Base-by-base conservation (phyloP, 1,140 invertebrate genomes). In the Steinernema khuongi region DNA sequence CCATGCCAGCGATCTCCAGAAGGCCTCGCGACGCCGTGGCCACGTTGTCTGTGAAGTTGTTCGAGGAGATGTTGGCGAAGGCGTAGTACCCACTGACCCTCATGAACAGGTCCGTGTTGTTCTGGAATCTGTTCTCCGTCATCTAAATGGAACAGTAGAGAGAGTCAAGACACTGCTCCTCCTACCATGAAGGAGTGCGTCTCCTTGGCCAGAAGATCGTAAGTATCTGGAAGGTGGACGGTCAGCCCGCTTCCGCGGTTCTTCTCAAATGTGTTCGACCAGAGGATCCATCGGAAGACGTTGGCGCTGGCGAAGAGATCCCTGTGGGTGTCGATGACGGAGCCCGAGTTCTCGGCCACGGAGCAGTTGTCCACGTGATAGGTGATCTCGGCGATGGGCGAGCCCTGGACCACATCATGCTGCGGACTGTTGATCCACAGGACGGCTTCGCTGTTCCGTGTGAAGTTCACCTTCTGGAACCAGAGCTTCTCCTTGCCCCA, bases 191-290 rank as follows among this genome's bases (percentile, higher is more conserved):
- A 88, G 0, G 92, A 91, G 86, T 97, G 94, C 0, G 93, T 94
- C 78, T 93, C 93, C 83, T 95, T 95, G 85, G 94, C 93, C 82
- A 94, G 92, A 79, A 96, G 94, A 79, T 95, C 90, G 92, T 93
- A 96, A 11, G 95, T 93, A 82, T 96, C 96, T 0, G 94, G 94
- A 17, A 97, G 85, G 0, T 89, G 88, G 0, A 97, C 87, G 81
- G 93, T 90, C 74, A 97, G 91, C 19, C 94, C 94, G 28, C 92
- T 92, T 31, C 89, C 88, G 70, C 87, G 87, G 85, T 97, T 97
- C 77, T 92, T 88, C 81, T 93, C 92, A 36, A 95, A 90, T 0
- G 92, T 91, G 77, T 92, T 92, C 80, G 94, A 93, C 87, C 92
- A 91, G 31, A 97, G 85, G 29, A 92, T 89, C 89, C 95, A 97